A percentile compares a stretch with the other conserved stretches of the same genome.
Evolutionary conservation across 2,888 invertebrate genomes (phyloP).

Genomic region (Nomada ferruginata): DNA sequence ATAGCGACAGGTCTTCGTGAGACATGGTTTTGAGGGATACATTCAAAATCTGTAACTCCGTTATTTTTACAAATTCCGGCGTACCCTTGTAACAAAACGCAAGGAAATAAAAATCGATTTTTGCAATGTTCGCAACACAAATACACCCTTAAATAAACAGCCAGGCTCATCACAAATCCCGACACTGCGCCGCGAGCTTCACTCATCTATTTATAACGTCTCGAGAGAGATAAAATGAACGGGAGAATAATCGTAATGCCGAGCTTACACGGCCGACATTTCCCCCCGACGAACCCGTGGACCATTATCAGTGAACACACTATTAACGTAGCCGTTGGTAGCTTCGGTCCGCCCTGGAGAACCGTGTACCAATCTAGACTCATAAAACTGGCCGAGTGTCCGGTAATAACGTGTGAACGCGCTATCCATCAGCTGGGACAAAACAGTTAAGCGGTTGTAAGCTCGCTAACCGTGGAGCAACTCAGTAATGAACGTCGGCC

Average conservation of each 20-base stretch:
- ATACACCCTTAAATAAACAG: slow-evolving; percentile 16
- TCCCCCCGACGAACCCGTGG: slow-evolving; percentile 53
- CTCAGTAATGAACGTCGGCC: slow-evolving; percentile 72
- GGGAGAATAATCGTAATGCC: slow-evolving; percentile 56
- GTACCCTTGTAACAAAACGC: background rate
- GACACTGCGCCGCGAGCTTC: slow-evolving; percentile 6
- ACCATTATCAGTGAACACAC: slow-evolving; percentile 78
- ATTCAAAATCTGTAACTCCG: too few relatives aligned
- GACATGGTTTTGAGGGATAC: too few relatives aligned
- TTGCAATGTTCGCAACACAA: background rate
- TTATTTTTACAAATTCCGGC: background rate
- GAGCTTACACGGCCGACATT: slow-evolving; percentile 46
- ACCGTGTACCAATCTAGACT: slow-evolving; percentile 77
- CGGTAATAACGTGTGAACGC: slow-evolving; percentile 82
- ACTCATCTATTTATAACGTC: slow-evolving; percentile 21
- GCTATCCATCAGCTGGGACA: slow-evolving; percentile 80
- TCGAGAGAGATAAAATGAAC: slow-evolving; percentile 18
- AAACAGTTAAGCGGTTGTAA: slow-evolving; percentile 79
- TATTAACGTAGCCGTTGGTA: slow-evolving; percentile 71
- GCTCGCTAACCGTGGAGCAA: slow-evolving; percentile 38
- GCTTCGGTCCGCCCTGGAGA: slow-evolving; percentile 44
- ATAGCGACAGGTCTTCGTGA: too few relatives aligned
- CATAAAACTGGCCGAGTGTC: slow-evolving; percentile 77
- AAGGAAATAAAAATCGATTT: background rate
- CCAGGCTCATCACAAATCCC: slow-evolving; percentile 29